Evolutionary conservation across 2,888 invertebrate genomes (phyloP).

Genomic region (Netelia melanura): DNA sequence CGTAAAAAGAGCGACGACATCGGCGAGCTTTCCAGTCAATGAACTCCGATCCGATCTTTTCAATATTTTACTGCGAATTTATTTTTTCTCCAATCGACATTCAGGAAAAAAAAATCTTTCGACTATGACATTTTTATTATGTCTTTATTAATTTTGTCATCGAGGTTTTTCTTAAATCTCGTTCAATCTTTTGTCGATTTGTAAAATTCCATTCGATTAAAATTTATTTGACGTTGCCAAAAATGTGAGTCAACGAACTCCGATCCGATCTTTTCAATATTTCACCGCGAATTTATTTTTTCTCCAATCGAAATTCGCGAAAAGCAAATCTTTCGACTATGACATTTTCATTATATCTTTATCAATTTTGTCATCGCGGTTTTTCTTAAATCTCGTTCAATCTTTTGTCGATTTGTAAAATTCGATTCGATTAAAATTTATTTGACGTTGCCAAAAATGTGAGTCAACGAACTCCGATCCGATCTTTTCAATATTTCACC

Average conservation of each 20-base stretch:
- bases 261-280: neutral
- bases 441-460: too few relatives aligned
- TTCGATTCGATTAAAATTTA: neutral
- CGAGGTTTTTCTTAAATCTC: too few relatives aligned
- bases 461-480: slow-evolving; percentile 46
- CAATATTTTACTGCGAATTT: neutral
- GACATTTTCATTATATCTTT: neutral
- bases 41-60: slow-evolving; percentile 17
- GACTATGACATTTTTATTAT: neutral
- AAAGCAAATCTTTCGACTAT: neutral
- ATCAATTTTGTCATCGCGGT: too few relatives aligned
- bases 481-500: neutral
- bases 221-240: too few relatives aligned
- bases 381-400: neutral
- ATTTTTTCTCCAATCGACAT: neutral
- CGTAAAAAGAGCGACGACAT: slow-evolving; percentile 39
- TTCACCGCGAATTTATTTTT: neutral
- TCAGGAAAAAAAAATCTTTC: neutral
- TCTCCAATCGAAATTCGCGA: neutral
- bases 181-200: neutral
- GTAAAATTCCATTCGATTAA: neutral
- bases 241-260: slow-evolving; percentile 43
- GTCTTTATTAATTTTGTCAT: too few relatives aligned
- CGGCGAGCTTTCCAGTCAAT: slow-evolving; percentile 38
- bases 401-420: neutral